Base-by-base conservation (phyloP, 2,888 invertebrate genomes). In the Uropetala carovei region DNA sequence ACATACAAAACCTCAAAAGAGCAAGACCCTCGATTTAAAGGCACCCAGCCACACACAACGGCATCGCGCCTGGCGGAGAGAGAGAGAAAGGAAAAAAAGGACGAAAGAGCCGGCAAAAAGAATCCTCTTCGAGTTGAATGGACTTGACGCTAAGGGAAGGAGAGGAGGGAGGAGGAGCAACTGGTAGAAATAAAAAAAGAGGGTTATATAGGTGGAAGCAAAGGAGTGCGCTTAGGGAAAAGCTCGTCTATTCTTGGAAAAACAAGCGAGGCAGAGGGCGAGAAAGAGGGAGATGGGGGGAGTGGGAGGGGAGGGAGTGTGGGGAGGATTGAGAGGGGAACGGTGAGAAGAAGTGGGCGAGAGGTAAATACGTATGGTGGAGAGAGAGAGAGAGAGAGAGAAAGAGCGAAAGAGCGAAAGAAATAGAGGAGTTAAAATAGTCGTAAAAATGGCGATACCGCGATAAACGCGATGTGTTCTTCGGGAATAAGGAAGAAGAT, bases 161-260 rank as follows among this genome's bases (percentile, higher is more conserved):
- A 43, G 64, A 64, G 16, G 64, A 64, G 64, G 14, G n/a, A n/a
- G 64, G 64, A 68, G 68, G 18, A 68, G 22, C 68, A n/a, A 68
- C n/a, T 68, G 68, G 68, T 68, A 68, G 68, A 68, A 68, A 68
- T 68, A 68, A 68, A n/a, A n/a, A 43, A 68, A 22, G 86, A 60
- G 86, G 16, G 11, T 16, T 57, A 85, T 60, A 60, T 59, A 59
- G 59, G 59, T 86, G 86, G 86, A 60, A 27, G 59, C 64, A 7
- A 57, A 22, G 59, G 59, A 58, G 22, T 16, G 85, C 30, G n/a
- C n/a, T n/a, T 27, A 57, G 83, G 83, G 83, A 83, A 83, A 83
- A 57, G 57, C 83, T 59, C 86, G 86, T 60, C 60, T 86, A 86
- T 86, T 86, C 86, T 86, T 86, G 86, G 86, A 86, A 86, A 60